These are phyloP conservation scores for Hirudo medicinalis DNA, from an alignment of 1,140 invertebrate genomes.

Conservation along the genomic window DNA sequence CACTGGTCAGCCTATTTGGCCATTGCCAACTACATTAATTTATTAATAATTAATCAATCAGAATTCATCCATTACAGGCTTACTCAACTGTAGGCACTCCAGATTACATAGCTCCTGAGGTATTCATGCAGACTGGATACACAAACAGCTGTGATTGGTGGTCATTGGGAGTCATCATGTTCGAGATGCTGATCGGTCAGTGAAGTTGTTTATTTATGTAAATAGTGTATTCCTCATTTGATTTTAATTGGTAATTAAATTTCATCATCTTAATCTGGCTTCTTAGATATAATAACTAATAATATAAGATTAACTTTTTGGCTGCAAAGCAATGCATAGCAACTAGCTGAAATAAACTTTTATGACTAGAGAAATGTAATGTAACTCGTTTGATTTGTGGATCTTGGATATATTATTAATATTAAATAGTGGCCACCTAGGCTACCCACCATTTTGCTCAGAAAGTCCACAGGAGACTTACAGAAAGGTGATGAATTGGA, in stretches of 20 bases:
- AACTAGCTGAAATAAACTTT: neutral
- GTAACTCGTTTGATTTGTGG: neutral
- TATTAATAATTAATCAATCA: neutral
- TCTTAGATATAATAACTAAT: too few species aligned
- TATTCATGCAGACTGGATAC: slow-evolving; percentile 92
- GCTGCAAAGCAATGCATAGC: too few species aligned
- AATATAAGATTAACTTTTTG: too few species aligned
- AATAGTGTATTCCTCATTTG: neutral
- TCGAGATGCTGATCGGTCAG: slow-evolving; percentile 95
- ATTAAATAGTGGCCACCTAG: slow-evolving; percentile 35
- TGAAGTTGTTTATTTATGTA: neutral
- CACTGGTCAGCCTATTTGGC: slow-evolving; percentile 13
- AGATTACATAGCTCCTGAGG: slow-evolving; percentile 96
- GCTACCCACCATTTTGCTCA: slow-evolving; percentile 97
- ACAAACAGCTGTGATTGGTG: slow-evolving; percentile 96
- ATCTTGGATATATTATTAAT: neutral
- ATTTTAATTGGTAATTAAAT: neutral
- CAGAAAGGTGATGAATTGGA: slow-evolving; percentile 98
- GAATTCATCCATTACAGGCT: slow-evolving; percentile 36
- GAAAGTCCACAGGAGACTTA: slow-evolving; percentile 99
- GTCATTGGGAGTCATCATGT: slow-evolving; percentile 99
- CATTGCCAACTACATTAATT: neutral
- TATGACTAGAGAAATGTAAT: neutral
- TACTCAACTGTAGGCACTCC: slow-evolving; percentile 95
- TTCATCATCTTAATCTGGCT: neutral